phyloP scores from a whole-genome alignment of 2,113 vertebrate genomes.

The Polyodon spathula region DNA sequence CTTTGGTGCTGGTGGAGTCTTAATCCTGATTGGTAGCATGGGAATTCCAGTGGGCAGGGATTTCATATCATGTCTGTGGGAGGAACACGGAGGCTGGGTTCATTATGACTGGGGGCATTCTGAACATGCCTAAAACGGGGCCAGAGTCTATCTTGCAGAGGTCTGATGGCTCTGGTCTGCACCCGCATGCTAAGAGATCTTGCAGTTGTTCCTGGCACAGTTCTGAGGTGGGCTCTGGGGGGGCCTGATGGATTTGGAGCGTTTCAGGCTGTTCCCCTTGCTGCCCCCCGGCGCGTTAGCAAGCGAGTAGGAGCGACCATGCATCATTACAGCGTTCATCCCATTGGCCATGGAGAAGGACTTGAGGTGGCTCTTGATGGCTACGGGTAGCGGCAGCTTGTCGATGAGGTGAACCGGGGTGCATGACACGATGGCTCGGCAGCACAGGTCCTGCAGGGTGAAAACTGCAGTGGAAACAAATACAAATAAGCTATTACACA shows the following conservation, averaged over 20 bases:
- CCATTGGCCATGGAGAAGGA: conserved; percentile 98
- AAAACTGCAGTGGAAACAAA: conserved; percentile 63
- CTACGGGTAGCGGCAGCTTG: conserved; percentile 88
- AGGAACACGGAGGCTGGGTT: too few species aligned
- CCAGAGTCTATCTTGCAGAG: background rate
- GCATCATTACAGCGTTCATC: conserved; percentile 99
- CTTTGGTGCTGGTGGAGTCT: too few species aligned
- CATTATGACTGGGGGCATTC: too few species aligned
- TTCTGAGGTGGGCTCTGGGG: conserved; percentile 93
- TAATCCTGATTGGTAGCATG: too few species aligned
- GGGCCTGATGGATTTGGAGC: conserved; percentile 84
- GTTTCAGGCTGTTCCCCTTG: conserved; percentile 92
- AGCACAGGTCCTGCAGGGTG: conserved; percentile 94
- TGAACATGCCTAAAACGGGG: background rate
- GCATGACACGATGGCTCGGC: conserved; percentile 93
- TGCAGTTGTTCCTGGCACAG: conserved; percentile 93
- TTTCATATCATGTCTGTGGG: too few species aligned
- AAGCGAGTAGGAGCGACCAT: conserved; percentile 90
- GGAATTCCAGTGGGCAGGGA: too few species aligned
- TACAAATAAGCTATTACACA: background rate
- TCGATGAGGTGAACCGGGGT: conserved; percentile 95
- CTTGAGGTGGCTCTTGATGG: conserved; percentile 96
- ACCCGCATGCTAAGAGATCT: conserved; percentile 82
- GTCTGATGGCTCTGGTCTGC: background rate
- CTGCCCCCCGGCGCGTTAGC: conserved; percentile 65